These are phyloP conservation scores for Megalurothrips usitatus DNA, from an alignment of 2,888 invertebrate species.

Conservation along the genomic window DNA sequence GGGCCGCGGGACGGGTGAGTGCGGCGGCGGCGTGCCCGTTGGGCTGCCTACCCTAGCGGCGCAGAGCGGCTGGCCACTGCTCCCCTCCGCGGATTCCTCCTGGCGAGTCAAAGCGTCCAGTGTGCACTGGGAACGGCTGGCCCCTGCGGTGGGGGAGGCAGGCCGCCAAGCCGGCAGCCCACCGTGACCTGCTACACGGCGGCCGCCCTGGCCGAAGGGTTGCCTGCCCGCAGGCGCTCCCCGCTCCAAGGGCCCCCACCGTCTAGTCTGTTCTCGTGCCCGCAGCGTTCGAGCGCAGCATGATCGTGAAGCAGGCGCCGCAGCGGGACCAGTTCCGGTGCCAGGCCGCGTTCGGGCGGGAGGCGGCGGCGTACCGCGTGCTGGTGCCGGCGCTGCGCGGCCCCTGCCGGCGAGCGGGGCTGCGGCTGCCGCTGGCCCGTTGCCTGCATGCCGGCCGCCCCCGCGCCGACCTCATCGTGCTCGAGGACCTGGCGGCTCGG, in stretches of 20 bases:
- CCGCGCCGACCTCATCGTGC: conserved; percentile 35
- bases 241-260: too few relatives aligned
- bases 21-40: neutral
- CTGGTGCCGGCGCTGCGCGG: conserved; percentile 32
- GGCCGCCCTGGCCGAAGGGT: neutral
- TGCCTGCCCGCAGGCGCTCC: neutral
- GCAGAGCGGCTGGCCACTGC: neutral
- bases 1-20: conserved; percentile 28
- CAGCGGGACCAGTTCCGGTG: conserved; percentile 32
- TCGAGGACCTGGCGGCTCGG: conserved; percentile 38
- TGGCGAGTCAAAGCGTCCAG: too few relatives aligned
- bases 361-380: conserved; percentile 32
- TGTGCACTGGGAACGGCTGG: too few relatives aligned
- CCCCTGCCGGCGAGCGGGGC: conserved; percentile 25
- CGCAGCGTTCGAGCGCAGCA: conserved; percentile 29
- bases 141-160: neutral
- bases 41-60: neutral
- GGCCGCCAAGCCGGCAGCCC: neutral
- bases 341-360: conserved; percentile 33
- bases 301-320: conserved; percentile 34
- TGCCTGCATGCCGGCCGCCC: conserved; percentile 39
- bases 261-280: neutral
- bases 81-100: too few relatives aligned
- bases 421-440: conserved; percentile 36
- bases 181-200: neutral